These are phyloP conservation scores for Lithodes maja DNA, from an alignment of 2,888 invertebrate species.

Conservation along the genomic window DNA sequence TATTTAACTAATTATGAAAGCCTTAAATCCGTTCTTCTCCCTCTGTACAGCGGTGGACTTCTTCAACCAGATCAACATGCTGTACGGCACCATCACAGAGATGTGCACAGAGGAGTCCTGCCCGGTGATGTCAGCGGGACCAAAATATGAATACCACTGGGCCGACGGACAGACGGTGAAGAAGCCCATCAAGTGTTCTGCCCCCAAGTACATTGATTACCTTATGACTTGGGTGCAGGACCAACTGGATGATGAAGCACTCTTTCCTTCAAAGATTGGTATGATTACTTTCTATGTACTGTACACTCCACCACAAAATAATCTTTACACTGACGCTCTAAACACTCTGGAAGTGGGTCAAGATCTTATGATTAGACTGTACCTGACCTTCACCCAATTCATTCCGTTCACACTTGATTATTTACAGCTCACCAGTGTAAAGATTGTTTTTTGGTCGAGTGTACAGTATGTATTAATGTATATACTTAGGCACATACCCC, in stretches of 20 bases:
- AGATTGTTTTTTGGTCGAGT: too few species aligned
- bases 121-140: conserved; percentile 98
- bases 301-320: too few species aligned
- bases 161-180: conserved; percentile 98
- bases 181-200: conserved; percentile 99
- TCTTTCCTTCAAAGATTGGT: conserved; percentile 99
- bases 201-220: conserved; percentile 99
- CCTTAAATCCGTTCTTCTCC: not conserved
- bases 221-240: conserved; percentile 99
- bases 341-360: too few species aligned
- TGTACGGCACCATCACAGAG: conserved; percentile 99
- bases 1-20: too few species aligned
- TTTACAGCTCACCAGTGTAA: too few species aligned
- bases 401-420: too few species aligned
- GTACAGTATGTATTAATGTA: too few species aligned
- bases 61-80: conserved; percentile 99
- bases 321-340: too few species aligned
- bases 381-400: too few species aligned
- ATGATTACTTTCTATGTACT: conserved; percentile 41
- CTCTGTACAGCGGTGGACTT: conserved; percentile 92
- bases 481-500: too few species aligned
- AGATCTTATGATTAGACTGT: too few species aligned
- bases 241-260: conserved; percentile 97
- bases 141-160: conserved; percentile 99
- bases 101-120: conserved; percentile 98